Base-by-base conservation (phyloP, 2,113 vertebrate species). In the Phycodurus eques region DNA sequence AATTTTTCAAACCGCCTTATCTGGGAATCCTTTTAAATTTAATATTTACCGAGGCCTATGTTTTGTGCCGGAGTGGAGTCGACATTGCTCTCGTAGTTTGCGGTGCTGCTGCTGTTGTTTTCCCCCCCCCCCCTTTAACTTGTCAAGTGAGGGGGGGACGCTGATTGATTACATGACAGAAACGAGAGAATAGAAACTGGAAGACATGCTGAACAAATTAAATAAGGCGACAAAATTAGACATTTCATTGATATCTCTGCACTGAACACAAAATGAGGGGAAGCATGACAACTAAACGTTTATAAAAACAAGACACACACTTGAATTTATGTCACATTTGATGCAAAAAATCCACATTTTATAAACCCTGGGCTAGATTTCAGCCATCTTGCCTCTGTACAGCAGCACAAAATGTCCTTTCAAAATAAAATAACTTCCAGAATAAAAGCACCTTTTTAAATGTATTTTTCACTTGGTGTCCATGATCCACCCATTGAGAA, bases 1-100 rank as follows among this genome's bases (percentile, higher is more conserved):
- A 88, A 93, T 93, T 94, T 94, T 93, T 92, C 91, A 92, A 90
- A 87, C 83, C 74, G 80, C 82, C 91, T 94, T 94, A 94, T 94
- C 93, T 91, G 73, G 75, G 88, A 92, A 92, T 92, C 91, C 91
- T 91, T 61, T 93, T 92, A 93, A 93, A 94, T 93, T 92, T 91
- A 94, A 93, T 93, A 93, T 94, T 94, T 94, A 92, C 91, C 88
- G 85, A 39, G 88, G 85, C 87, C 90, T 90, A 80, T 93, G 92
- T 93, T 93, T 92, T 92, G 88, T 85, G 89, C 74, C 80, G 72
- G 83, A 86, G 65, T 56, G 68, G n/a, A 46, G 88, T 89, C 88
- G 78, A 84, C 83, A 91, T 87, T 88, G 87, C 86, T 91, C 80
- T 83, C 75, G 83, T 83, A 86, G 81, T 79, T 80, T 54, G 77